phyloP scores from a whole-genome alignment of 2,888 invertebrate species.

The Rhaphigaster nebulosa region DNA sequence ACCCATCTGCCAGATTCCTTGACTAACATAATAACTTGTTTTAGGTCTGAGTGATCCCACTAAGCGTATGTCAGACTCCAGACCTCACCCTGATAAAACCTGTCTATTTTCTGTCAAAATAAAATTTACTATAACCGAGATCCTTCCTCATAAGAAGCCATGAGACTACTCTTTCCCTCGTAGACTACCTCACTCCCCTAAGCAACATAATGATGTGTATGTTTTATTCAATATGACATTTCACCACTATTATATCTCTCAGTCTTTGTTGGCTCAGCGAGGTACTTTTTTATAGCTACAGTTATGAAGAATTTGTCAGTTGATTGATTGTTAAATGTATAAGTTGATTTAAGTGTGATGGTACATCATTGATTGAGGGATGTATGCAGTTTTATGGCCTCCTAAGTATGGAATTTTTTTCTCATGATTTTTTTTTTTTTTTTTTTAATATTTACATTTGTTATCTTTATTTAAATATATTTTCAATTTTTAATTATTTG shows the following conservation, averaged over 20 bases:
- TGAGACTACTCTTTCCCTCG: background rate
- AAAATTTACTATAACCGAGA: background rate
- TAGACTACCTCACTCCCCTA: background rate
- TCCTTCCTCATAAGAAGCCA: background rate
- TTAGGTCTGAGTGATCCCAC: no score
- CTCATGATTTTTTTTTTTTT: background rate
- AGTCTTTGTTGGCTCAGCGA: background rate
- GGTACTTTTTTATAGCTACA: background rate
- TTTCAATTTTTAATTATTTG: background rate
- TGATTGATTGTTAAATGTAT: background rate
- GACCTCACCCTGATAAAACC: background rate
- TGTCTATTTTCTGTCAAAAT: background rate
- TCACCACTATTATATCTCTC: background rate
- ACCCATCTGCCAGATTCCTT: no score
- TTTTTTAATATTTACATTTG: background rate
- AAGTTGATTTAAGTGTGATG: background rate
- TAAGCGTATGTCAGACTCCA: no score
- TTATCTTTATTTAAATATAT: background rate
- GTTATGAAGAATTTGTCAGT: background rate
- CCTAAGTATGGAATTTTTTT: background rate
- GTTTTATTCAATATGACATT: background rate
- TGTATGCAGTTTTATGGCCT: background rate
- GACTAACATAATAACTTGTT: no score
- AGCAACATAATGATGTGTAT: background rate
- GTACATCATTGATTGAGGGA: background rate